A percentile compares a stretch with the other conserved stretches of the same genome.
phyloP scores from a whole-genome alignment of 2,113 vertebrate species.

The Menura novaehollandiae region DNA sequence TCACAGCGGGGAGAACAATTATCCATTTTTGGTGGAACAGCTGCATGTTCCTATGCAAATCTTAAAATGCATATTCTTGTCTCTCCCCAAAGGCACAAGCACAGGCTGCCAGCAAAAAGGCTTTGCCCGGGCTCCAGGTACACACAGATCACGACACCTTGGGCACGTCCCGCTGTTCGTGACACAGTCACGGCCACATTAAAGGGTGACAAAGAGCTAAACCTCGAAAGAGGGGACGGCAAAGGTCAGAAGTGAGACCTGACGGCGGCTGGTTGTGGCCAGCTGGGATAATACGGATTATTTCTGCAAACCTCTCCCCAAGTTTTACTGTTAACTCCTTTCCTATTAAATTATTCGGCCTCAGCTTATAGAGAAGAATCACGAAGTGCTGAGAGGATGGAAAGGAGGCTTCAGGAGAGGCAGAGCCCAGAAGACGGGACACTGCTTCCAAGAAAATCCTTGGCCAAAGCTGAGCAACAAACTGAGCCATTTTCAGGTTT shows the following conservation, averaged over 20 bases:
- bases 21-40: slow-evolving; percentile 63
- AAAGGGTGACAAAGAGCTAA: neutral
- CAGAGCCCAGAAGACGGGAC: neutral
- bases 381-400: neutral
- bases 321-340: neutral
- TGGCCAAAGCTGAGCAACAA: neutral
- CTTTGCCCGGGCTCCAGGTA: neutral
- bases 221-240: neutral
- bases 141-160: accelerated
- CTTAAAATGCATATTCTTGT: slow-evolving; percentile 41
- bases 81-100: neutral
- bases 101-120: neutral
- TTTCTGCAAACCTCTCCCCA: neutral
- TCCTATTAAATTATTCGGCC: accelerated
- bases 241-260: neutral
- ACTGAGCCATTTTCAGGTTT: neutral
- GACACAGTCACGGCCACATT: accelerated
- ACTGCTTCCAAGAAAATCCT: neutral
- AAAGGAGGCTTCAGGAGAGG: neutral
- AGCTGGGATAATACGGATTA: neutral
- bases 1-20: slow-evolving; percentile 54
- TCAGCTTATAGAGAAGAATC: neutral
- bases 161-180: accelerated
- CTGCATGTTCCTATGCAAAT: slow-evolving; percentile 67
- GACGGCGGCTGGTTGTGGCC: neutral